Base-by-base conservation (phyloP, 2,797 vertebrate genomes). In the Poecilia gillii region DNA sequence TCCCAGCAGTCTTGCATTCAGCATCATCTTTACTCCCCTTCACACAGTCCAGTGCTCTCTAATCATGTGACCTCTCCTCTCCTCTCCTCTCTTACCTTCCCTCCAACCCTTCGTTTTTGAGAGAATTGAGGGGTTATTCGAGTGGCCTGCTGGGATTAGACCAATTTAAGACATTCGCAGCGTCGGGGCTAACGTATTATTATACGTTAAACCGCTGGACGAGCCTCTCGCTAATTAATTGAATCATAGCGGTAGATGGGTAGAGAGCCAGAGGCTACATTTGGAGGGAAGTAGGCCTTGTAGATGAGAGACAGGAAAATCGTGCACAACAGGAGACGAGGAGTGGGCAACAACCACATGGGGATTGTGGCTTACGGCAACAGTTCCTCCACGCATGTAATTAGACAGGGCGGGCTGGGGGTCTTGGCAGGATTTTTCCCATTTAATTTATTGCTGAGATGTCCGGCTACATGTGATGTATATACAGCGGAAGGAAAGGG, bases 171-270 rank as follows among this genome's bases (percentile, higher is more conserved):
- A 92, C 74, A 84, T 90, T 88, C 81, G 75, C 79, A 74, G 79
- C 73, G 86, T 83, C 72, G 43, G 78, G 81, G 91, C 89, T 83
- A 90, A 89, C 87, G 57, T 88, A 92, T 94, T 90, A 90, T 92
- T 92, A 91, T 84, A 82, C 78, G 76, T 81, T 84, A 92, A 94
- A 92, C 92, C 93, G 95, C 90, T 66, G 85, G 91, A 92, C 75
- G 85, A 84, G 90, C 86, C 89, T 82, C 89, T 78, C 74, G 76
- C 94, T 96, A 96, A 95, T 96, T 95, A 95, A 95, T 94, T 93
- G 90, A 93, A 94, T 92, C 90, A 91, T 88, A 90, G 93, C 87
- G 53, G 88, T 93, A 91, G 90, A 90, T 74, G 77, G 81, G 80
- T 80, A 88, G 77, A 88, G 73, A 79, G 89, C 92, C 83, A 86